Conservation (phyloP, 2,797 vertebrate species). For the Nasua narica region DNA sequence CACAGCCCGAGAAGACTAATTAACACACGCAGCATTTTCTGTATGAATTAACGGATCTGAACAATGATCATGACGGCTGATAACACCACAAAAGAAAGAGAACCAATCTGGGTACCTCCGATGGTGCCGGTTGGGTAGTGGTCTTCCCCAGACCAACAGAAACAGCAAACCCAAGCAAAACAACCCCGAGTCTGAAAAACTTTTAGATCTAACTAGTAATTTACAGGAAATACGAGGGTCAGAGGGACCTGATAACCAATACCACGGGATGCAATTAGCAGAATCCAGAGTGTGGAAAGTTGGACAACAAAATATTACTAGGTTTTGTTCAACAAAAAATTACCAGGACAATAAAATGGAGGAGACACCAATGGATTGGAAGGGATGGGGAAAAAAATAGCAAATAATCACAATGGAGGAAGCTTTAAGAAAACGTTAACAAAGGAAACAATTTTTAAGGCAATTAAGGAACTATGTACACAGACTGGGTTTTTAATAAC, state of each 20-base stretch:
- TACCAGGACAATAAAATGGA: not conserved
- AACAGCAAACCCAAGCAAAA: not conserved
- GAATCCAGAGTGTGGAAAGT: not conserved
- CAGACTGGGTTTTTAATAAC: not conserved
- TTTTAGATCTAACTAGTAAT: not conserved
- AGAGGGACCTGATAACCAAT: not conserved
- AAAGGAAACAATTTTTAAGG: not conserved
- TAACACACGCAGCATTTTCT: not conserved
- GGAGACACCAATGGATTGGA: not conserved
- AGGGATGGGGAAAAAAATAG: not conserved
- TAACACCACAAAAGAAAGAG: not conserved
- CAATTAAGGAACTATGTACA: not conserved
- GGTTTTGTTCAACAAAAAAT: not conserved
- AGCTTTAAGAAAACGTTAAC: not conserved
- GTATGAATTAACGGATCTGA: not conserved
- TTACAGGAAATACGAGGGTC: not conserved
- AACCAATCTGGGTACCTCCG: not conserved
- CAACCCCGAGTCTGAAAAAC: not conserved
- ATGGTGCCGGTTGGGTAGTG: not conserved
- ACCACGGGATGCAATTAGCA: not conserved
- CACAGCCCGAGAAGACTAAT: not conserved
- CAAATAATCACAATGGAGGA: not conserved
- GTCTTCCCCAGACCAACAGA: not conserved
- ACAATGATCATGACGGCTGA: not conserved
- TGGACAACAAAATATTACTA: not conserved